A percentile compares a stretch with the other conserved stretches of the same genome.
Conservation (phyloP, 2,888 invertebrate genomes). For the Hypolimnas misippus region DNA sequence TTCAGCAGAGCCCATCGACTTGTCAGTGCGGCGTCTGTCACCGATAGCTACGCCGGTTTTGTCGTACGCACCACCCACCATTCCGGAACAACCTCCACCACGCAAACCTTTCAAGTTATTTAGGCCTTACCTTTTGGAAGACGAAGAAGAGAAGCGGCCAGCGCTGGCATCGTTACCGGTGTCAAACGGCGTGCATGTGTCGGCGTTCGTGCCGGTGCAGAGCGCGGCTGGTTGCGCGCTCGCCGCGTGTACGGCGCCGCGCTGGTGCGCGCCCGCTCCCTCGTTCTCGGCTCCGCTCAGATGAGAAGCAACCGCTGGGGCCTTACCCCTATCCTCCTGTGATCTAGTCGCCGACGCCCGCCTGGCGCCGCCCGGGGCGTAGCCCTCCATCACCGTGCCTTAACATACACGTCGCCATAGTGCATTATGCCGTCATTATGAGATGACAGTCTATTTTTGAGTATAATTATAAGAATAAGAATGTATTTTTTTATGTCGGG, state of each 20-base stretch:
- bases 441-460: slow-evolving; percentile 79
- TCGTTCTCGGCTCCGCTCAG: slow-evolving; percentile 79
- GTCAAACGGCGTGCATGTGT: slow-evolving; percentile 67
- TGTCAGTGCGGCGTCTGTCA: slow-evolving; percentile 63
- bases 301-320: slow-evolving; percentile 74
- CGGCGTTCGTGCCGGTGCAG: slow-evolving; percentile 78
- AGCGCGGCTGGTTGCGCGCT: slow-evolving; percentile 72
- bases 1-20: slow-evolving; percentile 66
- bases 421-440: slow-evolving; percentile 77
- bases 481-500: slow-evolving; percentile 82
- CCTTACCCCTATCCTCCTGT: slow-evolving; percentile 70
- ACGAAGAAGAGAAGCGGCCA: slow-evolving; percentile 73
- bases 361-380: slow-evolving; percentile 81
- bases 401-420: slow-evolving; percentile 80
- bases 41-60: slow-evolving; percentile 51
- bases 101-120: slow-evolving; percentile 89
- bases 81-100: slow-evolving; percentile 64
- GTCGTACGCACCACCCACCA: slow-evolving; percentile 51
- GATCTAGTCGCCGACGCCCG: slow-evolving; percentile 82
- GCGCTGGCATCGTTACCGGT: slow-evolving; percentile 69
- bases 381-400: slow-evolving; percentile 80
- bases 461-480: slow-evolving; percentile 66
- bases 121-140: slow-evolving; percentile 89
- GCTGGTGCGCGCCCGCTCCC: slow-evolving; percentile 88
- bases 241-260: slow-evolving; percentile 71